phyloP scores from a whole-genome alignment of 2,888 invertebrate species.

The Elgonia sp. region DNA sequence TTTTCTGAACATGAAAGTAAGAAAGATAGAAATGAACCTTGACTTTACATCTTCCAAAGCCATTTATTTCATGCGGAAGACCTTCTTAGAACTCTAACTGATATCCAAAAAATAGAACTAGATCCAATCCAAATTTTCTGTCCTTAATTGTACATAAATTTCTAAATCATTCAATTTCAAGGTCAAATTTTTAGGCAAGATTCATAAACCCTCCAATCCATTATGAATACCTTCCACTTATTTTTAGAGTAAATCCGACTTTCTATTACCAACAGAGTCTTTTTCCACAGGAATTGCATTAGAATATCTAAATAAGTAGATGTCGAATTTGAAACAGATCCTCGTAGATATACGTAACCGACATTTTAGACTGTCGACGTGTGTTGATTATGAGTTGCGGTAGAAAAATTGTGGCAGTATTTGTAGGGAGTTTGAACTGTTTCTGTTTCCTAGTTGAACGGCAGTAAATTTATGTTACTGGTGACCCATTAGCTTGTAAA shows the following conservation, averaged over 20 bases:
- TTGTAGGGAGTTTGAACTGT: conserved; percentile 51
- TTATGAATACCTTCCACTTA: neutral
- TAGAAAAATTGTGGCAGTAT: conserved; percentile 68
- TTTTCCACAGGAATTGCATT: conserved; percentile 41
- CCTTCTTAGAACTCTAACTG: too few species aligned
- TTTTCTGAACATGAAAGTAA: too few species aligned
- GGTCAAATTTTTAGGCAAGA: too few species aligned
- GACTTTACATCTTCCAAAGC: too few species aligned
- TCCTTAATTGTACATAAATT: too few species aligned
- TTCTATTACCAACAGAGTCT: neutral
- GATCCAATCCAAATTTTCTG: too few species aligned
- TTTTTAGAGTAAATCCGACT: neutral
- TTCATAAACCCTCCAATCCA: too few species aligned
- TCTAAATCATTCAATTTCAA: too few species aligned
- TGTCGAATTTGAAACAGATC: conserved; percentile 35
- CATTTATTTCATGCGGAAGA: too few species aligned
- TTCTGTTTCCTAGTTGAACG: conserved; percentile 10
- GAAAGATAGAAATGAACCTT: too few species aligned
- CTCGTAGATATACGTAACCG: conserved; percentile 39
- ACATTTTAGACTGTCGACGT: conserved; percentile 63
- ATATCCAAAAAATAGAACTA: too few species aligned
- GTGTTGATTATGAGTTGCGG: conserved; percentile 30
- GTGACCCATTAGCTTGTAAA: conserved; percentile 38
- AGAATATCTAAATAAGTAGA: conserved; percentile 29
- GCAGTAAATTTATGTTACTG: conserved; percentile 48